Evolutionary conservation across 1,140 invertebrate species (phyloP).

Genomic region (Schlechtendalia chinensis): DNA sequence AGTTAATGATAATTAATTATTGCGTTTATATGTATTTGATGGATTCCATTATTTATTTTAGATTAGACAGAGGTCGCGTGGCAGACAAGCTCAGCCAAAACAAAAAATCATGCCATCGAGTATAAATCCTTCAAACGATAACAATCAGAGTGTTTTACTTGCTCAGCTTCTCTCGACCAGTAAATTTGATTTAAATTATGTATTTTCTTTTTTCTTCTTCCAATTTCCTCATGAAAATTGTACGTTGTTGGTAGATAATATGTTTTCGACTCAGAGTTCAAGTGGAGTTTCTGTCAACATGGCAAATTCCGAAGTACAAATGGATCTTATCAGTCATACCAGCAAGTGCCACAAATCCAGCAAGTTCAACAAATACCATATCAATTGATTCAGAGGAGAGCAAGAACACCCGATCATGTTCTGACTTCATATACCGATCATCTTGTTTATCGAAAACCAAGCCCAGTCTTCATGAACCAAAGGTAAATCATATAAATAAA

Average conservation of each 20-base stretch:
- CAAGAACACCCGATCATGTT: conserved; percentile 50
- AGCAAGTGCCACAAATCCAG: conserved; percentile 53
- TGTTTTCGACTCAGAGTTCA: conserved; percentile 35
- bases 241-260: conserved; percentile 5
- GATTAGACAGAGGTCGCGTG: conserved; percentile 21
- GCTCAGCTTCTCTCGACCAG: conserved; percentile 36
- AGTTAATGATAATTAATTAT: background rate
- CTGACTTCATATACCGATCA: conserved; percentile 50
- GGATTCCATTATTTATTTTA: background rate
- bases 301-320: conserved; percentile 38
- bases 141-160: conserved; percentile 38
- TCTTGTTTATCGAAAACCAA: conserved; percentile 50
- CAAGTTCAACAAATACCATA: conserved; percentile 52
- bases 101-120: conserved; percentile 39
- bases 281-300: conserved; percentile 1
- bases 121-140: conserved; percentile 25
- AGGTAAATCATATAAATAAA: conserved; percentile 28
- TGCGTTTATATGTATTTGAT: background rate
- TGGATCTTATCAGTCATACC: conserved; percentile 46
- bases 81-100: conserved; percentile 24
- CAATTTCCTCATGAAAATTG: background rate
- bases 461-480: conserved; percentile 50
- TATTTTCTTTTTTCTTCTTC: background rate
- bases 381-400: conserved; percentile 41
- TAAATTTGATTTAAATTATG: background rate